phyloP scores from a whole-genome alignment of 2,888 invertebrate species.

The Coleophora deauratella region DNA sequence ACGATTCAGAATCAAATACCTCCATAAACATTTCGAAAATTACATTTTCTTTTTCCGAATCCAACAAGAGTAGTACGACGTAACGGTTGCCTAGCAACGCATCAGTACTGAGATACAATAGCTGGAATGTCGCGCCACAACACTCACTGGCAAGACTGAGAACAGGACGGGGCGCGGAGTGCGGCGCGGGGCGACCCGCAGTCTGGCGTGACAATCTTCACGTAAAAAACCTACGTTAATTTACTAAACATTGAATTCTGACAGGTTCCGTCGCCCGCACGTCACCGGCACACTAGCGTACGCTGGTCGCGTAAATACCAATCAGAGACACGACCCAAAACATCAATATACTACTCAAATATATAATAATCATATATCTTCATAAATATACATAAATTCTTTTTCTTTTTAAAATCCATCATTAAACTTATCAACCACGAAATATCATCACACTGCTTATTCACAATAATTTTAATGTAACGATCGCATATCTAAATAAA shows the following conservation, averaged over 20 bases:
- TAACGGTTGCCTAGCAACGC: slow-evolving; percentile 4
- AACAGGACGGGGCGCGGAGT: background rate
- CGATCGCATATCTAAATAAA: slow-evolving; percentile 16
- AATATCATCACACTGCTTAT: slow-evolving; percentile 13
- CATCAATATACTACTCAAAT: slow-evolving; percentile 4
- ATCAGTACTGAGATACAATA: background rate
- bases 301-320: too few species aligned
- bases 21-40: too few species aligned
- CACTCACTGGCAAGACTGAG: slow-evolving; percentile 3
- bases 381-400: slow-evolving; percentile 20
- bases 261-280: background rate
- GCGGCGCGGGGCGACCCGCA: slow-evolving; percentile 1
- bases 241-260: too few species aligned
- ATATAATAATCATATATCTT: slow-evolving; percentile 5
- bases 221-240: too few species aligned
- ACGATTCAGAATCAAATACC: too few species aligned
- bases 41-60: too few species aligned
- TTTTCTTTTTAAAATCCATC: too few species aligned
- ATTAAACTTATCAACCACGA: slow-evolving; percentile 14
- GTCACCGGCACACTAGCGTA: background rate
- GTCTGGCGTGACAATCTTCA: too few species aligned
- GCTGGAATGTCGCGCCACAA: slow-evolving; percentile 7
- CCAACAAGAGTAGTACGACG: background rate
- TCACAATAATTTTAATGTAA: background rate
- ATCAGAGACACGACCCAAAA: background rate